Base-by-base conservation (phyloP, 2,797 vertebrate genomes). In the Ciconia nigra region DNA sequence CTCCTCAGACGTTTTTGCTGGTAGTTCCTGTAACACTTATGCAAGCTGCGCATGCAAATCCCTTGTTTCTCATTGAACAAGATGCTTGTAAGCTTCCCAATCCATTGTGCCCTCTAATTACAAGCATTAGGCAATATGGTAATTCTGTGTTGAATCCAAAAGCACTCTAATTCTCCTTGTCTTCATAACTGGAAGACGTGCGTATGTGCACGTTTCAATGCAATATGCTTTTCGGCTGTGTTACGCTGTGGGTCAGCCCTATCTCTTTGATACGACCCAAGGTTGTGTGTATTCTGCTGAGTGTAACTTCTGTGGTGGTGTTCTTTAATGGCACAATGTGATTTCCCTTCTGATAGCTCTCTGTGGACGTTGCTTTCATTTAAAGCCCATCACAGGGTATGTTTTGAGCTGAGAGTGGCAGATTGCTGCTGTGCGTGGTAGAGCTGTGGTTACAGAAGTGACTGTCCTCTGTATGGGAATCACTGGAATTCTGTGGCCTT, bases 101-200 rank as follows among this genome's bases (percentile, higher is more conserved):
- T 92, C 92, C 83, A 59, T 96, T 93, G 71, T 89, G 37, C 93
- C 93, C 74, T 97, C 90, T 97, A 97, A 97, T 97, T 97, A 97
- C 83, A 78, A 59, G 74, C 76, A n/a, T 96, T 95, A 87, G 74
- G 89, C 89, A 95, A 95, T 51, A 26, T 81, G 82, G 79, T 97
- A 96, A 93, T 96, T 90, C 91, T 31, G 41, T 62, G 83, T 39
- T 92, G 93, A 70, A 90, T 92, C 86, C 76, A 87, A 67, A 89
- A 81, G 52, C 89, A 58, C 92, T 87, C 59, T 78, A 71, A 80
- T 87, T 80, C 81, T 76, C 62, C 83, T 83, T 71, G 73, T 61
- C 93, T 90, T 87, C 67, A 21, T 52, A 72, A 83, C 86, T 89
- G 90, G 63, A 87, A 74, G 93, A 95, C 33, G 94, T 97, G 95